phyloP scores from a whole-genome alignment of 2,113 vertebrate species.

The Craseonycteris thonglongyai region DNA sequence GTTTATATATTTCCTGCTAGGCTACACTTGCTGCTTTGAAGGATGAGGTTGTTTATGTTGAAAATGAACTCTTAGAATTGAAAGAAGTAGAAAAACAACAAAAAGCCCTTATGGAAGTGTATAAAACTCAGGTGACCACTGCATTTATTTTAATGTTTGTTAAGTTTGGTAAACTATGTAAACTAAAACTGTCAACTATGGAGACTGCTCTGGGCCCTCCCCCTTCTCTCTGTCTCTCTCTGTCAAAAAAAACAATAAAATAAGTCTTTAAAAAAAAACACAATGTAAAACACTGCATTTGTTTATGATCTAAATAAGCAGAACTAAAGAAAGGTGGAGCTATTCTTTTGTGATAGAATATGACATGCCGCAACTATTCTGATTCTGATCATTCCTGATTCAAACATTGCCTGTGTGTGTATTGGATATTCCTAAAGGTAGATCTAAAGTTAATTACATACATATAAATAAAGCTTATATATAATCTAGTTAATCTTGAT shows the following conservation, averaged over 20 bases:
- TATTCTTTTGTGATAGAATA: slow-evolving; percentile 6
- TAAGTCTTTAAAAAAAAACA: no score
- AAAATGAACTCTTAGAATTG: slow-evolving; percentile 79
- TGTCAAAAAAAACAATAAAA: no score
- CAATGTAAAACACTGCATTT: neutral
- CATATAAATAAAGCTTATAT: neutral
- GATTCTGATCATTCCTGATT: neutral
- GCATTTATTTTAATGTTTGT: slow-evolving; percentile 8
- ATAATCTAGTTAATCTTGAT: neutral
- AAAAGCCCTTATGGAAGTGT: slow-evolving; percentile 76
- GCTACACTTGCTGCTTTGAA: slow-evolving; percentile 76
- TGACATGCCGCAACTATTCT: neutral
- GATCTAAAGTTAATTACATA: neutral
- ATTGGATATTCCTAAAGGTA: neutral
- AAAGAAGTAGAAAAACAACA: slow-evolving; percentile 78
- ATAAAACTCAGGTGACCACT: slow-evolving; percentile 80
- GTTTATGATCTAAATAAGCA: neutral
- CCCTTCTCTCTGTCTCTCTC: no score
- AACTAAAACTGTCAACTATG: no score
- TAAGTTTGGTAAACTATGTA: neutral
- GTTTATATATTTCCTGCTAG: slow-evolving; percentile 72
- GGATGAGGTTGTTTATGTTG: slow-evolving; percentile 72
- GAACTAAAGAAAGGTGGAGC: neutral
- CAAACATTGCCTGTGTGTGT: neutral
- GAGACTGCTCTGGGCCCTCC: no score